A percentile compares a stretch with the other conserved stretches of the same genome.
phyloP scores from a whole-genome alignment of 2,797 vertebrate species.

The Spondyliosoma cantharus region DNA sequence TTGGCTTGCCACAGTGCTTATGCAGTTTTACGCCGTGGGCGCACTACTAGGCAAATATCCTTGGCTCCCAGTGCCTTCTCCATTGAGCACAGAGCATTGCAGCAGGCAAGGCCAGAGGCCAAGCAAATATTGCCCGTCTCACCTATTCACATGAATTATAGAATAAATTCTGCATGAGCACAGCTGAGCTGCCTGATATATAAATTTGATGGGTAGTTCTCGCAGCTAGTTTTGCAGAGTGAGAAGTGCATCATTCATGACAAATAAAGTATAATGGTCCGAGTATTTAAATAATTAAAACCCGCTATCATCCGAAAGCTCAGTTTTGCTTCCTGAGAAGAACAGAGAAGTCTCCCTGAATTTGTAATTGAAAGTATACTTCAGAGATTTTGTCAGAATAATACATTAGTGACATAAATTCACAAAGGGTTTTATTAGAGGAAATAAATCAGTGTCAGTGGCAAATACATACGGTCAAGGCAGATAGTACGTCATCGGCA shows the following conservation, averaged over 20 bases:
- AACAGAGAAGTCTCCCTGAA: conserved; percentile 23
- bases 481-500: conserved; percentile 42
- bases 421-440: conserved; percentile 50
- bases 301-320: conserved; percentile 41
- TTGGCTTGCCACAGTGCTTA: conserved; percentile 58
- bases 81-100: conserved; percentile 65
- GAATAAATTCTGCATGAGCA: conserved; percentile 76
- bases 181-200: conserved; percentile 63
- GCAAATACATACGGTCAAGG: conserved; percentile 29
- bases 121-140: conserved; percentile 77
- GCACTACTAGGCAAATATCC: conserved; percentile 76
- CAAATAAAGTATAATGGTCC: conserved; percentile 61
- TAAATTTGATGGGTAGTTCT: conserved; percentile 71
- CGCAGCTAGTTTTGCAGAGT: conserved; percentile 57
- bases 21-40: conserved; percentile 64
- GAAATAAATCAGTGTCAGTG: conserved; percentile 55
- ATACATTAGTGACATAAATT: conserved; percentile 48
- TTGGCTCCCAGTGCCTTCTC: conserved; percentile 69
- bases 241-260: conserved; percentile 70
- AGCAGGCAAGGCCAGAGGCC: conserved; percentile 77
- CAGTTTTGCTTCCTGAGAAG: conserved; percentile 35
- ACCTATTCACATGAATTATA: conserved; percentile 79
- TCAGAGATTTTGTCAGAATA: conserved; percentile 52
- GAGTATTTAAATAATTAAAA: conserved; percentile 75
- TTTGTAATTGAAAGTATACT: conserved; percentile 57